These are phyloP conservation scores for Mya arenaria DNA, from an alignment of 1,140 invertebrate genomes.

Conservation along the genomic window DNA sequence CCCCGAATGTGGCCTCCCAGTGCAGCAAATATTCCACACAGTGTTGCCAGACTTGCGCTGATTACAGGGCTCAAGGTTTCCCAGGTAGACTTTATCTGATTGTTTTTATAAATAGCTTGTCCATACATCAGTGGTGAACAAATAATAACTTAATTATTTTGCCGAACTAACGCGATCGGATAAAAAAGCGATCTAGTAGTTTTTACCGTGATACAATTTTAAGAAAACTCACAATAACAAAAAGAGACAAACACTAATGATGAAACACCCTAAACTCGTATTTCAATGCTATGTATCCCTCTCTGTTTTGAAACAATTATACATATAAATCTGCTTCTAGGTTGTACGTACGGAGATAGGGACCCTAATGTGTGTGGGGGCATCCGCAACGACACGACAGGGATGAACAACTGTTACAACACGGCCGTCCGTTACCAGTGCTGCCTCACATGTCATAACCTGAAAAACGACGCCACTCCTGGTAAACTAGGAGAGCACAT, in stretches of 20 bases:
- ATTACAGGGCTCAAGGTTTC: background rate
- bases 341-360: slow-evolving; percentile 39
- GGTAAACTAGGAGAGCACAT: too few relatives aligned
- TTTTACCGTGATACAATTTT: too few relatives aligned
- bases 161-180: too few relatives aligned
- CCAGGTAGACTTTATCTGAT: slow-evolving; percentile 2
- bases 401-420: slow-evolving; percentile 47
- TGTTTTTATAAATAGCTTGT: too few relatives aligned
- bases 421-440: slow-evolving; percentile 12
- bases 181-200: too few relatives aligned
- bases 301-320: too few relatives aligned
- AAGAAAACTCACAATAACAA: background rate
- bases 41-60: slow-evolving; percentile 41
- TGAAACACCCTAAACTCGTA: too few relatives aligned
- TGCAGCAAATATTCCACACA: slow-evolving; percentile 4
- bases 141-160: too few relatives aligned
- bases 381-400: background rate
- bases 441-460: slow-evolving; percentile 36
- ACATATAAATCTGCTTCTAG: background rate
- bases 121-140: too few relatives aligned
- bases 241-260: too few relatives aligned
- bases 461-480: slow-evolving; percentile 24
- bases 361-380: slow-evolving; percentile 26
- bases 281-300: too few relatives aligned
- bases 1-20: slow-evolving; percentile 25